These are phyloP conservation scores for Picathartes gymnocephalus DNA, from an alignment of 2,113 vertebrate genomes.

Conservation along the genomic window DNA sequence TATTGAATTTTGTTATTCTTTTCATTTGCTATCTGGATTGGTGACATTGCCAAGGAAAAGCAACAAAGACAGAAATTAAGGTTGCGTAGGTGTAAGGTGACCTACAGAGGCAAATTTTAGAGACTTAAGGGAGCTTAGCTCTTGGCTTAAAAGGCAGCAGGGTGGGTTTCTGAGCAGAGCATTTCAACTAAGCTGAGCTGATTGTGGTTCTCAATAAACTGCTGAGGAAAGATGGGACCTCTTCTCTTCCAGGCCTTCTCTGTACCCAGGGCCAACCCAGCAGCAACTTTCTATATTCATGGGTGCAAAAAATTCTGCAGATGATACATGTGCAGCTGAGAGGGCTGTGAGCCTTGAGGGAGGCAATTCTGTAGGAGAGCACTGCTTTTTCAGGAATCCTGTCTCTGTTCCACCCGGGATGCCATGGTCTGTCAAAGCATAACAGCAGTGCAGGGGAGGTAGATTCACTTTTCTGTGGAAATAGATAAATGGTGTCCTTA, in stretches of 20 bases:
- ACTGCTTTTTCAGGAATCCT: background rate
- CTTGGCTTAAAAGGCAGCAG: background rate
- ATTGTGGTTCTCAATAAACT: background rate
- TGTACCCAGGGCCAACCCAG: background rate
- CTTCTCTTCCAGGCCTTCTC: background rate
- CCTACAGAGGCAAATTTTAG: background rate
- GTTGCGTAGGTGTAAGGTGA: background rate
- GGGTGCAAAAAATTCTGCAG: background rate
- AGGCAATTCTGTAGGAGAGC: background rate
- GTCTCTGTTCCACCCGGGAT: background rate
- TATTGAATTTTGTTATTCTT: slow-evolving; percentile 11
- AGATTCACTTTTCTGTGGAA: background rate
- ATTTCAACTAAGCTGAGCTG: background rate
- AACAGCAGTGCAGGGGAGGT: background rate
- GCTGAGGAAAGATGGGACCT: background rate
- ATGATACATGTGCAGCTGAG: accelerated
- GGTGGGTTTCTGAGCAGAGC: background rate
- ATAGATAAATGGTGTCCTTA: background rate
- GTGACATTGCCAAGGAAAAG: background rate
- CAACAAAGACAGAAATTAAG: background rate
- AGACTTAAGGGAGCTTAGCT: background rate
- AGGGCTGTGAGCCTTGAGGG: background rate
- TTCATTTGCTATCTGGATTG: background rate
- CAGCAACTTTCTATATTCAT: background rate
- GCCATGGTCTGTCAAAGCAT: background rate